Evolutionary conservation across 2,113 vertebrate genomes (phyloP).

Genomic region (Antennarius striatus): DNA sequence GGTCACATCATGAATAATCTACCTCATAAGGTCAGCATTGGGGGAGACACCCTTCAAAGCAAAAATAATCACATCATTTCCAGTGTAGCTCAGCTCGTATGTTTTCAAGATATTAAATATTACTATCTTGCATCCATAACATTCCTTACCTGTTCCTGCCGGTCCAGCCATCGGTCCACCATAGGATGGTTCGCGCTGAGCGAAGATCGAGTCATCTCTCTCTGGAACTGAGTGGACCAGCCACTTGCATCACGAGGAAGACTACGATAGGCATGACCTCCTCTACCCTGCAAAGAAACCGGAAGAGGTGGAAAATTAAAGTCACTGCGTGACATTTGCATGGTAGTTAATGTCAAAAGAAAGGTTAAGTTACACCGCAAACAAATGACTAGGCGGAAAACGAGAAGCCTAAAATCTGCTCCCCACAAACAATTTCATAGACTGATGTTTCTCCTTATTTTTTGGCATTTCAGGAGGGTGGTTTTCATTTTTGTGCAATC

Average conservation of each 20-base stretch:
- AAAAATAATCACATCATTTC: too few species aligned
- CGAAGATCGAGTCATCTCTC: slow-evolving; percentile 93
- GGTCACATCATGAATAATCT: too few species aligned
- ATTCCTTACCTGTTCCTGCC: slow-evolving; percentile 91
- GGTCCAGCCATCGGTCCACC: slow-evolving; percentile 96
- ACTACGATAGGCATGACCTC: slow-evolving; percentile 88
- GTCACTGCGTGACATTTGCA: not conserved
- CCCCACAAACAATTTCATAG: not conserved
- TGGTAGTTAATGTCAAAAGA: not conserved
- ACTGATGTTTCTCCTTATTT: not conserved
- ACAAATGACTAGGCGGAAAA: not conserved
- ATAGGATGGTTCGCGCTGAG: slow-evolving; percentile 97
- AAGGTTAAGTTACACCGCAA: not conserved
- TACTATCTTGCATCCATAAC: too few species aligned
- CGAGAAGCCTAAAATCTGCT: not conserved
- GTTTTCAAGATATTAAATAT: not conserved
- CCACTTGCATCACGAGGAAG: slow-evolving; percentile 89
- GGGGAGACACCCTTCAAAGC: too few species aligned
- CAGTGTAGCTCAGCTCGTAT: not conserved
- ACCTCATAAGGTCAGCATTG: too few species aligned
- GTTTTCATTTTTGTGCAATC: not conserved
- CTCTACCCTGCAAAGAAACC: slow-evolving; percentile 61
- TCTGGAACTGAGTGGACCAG: slow-evolving; percentile 95
- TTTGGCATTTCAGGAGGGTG: not conserved
- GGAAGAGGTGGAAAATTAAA: not conserved